phyloP scores from a whole-genome alignment of 2,113 vertebrate species.

The Pomatostomus ruficeps region DNA sequence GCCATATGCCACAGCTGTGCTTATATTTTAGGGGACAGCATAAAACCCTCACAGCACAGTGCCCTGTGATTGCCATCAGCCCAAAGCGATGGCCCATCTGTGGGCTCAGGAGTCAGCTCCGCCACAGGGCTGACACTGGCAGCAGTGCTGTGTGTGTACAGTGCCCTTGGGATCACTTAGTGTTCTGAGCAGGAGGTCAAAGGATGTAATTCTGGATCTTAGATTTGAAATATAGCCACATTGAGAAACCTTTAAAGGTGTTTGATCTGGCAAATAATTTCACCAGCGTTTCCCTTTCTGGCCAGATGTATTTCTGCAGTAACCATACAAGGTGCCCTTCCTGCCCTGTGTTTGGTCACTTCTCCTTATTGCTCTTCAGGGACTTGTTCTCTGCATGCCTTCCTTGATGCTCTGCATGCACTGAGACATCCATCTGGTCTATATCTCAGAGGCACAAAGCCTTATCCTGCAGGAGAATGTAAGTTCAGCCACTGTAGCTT shows the following conservation, averaged over 20 bases:
- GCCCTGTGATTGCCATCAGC: background rate
- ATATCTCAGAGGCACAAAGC: background rate
- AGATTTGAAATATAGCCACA: background rate
- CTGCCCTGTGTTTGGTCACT: background rate
- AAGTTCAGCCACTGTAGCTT: background rate
- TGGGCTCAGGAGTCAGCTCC: background rate
- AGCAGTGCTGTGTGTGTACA: accelerated
- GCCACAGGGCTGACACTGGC: background rate
- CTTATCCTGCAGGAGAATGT: background rate
- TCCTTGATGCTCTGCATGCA: background rate
- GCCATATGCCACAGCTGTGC: background rate
- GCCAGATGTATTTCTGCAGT: background rate
- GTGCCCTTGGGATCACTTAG: background rate
- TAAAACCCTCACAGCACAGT: background rate
- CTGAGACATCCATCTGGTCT: background rate
- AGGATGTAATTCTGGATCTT: background rate
- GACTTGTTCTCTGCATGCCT: background rate
- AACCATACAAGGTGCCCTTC: background rate
- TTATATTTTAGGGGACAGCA: background rate
- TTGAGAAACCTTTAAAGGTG: background rate
- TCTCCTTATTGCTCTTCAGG: background rate
- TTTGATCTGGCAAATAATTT: background rate
- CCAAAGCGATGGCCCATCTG: background rate
- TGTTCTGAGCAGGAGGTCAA: background rate
- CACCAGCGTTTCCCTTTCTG: background rate